Evolutionary conservation across 2,888 invertebrate species (phyloP).

Genomic region (Linyphia triangularis): DNA sequence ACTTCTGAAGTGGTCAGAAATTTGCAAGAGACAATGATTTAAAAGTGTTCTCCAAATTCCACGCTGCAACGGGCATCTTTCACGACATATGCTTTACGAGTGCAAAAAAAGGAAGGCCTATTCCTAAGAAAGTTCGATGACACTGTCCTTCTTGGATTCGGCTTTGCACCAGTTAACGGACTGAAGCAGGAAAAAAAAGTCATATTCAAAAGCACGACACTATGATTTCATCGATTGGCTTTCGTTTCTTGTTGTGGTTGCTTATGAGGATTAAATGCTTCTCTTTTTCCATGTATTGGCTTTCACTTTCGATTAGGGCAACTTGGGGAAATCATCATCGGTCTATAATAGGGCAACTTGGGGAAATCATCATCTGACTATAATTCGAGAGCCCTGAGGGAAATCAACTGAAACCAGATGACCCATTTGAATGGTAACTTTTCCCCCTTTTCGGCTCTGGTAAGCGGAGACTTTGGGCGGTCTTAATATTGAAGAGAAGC

Average conservation of each 20-base stretch:
- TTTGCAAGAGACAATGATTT: neutral
- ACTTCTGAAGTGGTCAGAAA: too few relatives aligned
- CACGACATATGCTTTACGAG: slow-evolving; percentile 11
- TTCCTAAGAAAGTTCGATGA: slow-evolving; percentile 66
- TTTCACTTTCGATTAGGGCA: slow-evolving; percentile 60
- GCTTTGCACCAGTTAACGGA: slow-evolving; percentile 50
- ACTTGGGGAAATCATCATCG: slow-evolving; percentile 41
- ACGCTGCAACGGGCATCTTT: neutral
- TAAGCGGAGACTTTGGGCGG: neutral
- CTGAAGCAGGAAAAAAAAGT: slow-evolving; percentile 51
- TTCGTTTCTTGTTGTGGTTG: slow-evolving; percentile 18
- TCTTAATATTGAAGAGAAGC: neutral
- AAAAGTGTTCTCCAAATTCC: neutral
- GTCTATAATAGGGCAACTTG: slow-evolving; percentile 15
- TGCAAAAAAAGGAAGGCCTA: slow-evolving; percentile 20
- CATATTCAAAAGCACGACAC: neutral
- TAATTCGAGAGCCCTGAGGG: slow-evolving; percentile 55
- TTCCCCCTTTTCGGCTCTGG: slow-evolving; percentile 15
- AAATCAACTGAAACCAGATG: slow-evolving; percentile 71
- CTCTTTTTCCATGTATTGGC: slow-evolving; percentile 42
- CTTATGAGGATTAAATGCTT: slow-evolving; percentile 58
- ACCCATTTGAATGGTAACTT: slow-evolving; percentile 64
- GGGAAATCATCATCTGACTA: slow-evolving; percentile 46
- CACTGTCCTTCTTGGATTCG: slow-evolving; percentile 46
- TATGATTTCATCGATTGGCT: slow-evolving; percentile 1